Evolutionary conservation across 2,797 vertebrate species (phyloP).

Genomic region (Eidolon dupreanum): DNA sequence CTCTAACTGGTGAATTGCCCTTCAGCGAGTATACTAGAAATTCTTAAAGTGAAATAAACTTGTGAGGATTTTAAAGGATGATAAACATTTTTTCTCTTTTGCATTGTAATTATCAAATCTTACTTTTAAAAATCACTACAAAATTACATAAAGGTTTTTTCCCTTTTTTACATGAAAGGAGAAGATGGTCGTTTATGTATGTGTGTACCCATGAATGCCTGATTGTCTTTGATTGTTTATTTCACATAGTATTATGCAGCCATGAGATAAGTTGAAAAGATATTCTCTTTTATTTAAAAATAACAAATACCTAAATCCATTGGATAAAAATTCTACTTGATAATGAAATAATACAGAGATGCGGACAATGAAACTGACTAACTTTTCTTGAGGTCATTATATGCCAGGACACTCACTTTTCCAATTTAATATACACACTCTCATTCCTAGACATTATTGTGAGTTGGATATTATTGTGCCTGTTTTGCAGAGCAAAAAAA

Average conservation of each 20-base stretch:
- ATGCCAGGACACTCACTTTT: neutral
- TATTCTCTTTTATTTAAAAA: neutral
- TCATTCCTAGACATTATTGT: neutral
- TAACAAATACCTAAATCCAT: neutral
- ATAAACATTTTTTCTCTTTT: neutral
- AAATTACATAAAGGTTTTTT: neutral
- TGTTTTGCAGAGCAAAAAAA: neutral
- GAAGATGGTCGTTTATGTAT: neutral
- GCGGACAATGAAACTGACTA: neutral
- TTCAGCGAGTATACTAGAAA: neutral
- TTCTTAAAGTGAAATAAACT: neutral
- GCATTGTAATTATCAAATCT: neutral
- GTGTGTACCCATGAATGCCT: neutral
- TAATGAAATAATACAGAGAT: neutral
- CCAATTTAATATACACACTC: neutral
- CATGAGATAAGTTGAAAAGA: neutral
- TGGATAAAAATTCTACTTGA: neutral
- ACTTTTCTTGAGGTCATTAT: neutral
- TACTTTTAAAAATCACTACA: neutral
- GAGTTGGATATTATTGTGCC: neutral
- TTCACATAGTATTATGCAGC: neutral
- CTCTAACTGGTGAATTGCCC: neutral
- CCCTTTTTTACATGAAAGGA: neutral
- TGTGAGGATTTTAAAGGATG: neutral
- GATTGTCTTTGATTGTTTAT: neutral